phyloP scores from a whole-genome alignment of 53 echinoderm and acorn worm genomes.

The Crossaster papposus region DNA sequence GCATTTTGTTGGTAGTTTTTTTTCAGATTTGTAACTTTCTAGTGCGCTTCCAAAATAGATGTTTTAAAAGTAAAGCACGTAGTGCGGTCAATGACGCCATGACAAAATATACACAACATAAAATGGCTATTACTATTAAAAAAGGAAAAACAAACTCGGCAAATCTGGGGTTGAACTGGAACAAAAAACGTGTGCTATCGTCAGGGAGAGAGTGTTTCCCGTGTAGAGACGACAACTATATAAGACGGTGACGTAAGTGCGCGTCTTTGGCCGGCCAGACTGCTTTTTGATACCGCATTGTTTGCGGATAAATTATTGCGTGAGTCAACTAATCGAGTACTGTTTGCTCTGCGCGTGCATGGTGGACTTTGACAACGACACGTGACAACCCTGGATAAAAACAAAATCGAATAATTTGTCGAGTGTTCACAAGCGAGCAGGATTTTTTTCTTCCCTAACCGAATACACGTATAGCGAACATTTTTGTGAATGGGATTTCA shows the following conservation, averaged over 20 bases:
- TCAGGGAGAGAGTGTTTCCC: neutral
- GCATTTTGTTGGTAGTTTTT: too few species aligned
- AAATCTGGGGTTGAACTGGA: neutral
- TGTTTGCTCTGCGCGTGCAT: constrained; percentile 4
- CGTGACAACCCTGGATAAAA: neutral
- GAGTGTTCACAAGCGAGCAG: neutral
- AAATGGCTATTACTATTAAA: too few species aligned
- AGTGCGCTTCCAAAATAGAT: too few species aligned
- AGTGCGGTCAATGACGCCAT: too few species aligned
- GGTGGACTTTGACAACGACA: neutral
- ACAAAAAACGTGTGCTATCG: neutral
- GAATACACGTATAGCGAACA: too few species aligned
- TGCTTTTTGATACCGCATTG: neutral
- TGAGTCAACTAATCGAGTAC: constrained; percentile 23
- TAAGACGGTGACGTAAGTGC: neutral
- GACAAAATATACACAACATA: too few species aligned
- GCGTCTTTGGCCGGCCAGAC: neutral
- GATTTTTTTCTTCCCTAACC: neutral
- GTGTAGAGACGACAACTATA: neutral
- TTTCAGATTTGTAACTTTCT: too few species aligned
- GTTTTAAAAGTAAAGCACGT: too few species aligned
- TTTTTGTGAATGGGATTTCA: neutral
- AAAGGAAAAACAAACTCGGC: too few species aligned
- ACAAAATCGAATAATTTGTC: neutral
- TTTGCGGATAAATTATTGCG: constrained; percentile 26